These are phyloP conservation scores for Tokudaia muenninki DNA, from an alignment of 2,797 vertebrate genomes.

Conservation along the genomic window DNA sequence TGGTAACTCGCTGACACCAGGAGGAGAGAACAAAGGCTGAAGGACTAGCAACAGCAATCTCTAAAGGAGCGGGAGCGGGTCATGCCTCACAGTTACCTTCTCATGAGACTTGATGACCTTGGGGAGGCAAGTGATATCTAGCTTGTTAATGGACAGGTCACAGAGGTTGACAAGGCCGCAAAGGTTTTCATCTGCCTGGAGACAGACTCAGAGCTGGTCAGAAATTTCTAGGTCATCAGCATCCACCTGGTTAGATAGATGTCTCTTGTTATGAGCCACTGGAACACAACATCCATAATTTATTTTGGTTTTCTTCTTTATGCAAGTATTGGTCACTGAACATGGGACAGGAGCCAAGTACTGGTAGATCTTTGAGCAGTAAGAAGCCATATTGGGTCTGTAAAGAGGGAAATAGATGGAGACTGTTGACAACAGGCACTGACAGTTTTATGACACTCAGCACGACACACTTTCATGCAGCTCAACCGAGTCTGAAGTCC, in stretches of 20 bases:
- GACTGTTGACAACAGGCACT: not conserved
- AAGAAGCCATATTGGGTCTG: not conserved
- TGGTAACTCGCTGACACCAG: slow-evolving; percentile 94
- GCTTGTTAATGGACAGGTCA: not conserved
- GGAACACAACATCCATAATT: no score
- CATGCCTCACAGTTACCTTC: not conserved
- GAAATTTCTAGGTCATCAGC: not conserved
- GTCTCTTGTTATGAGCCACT: not conserved
- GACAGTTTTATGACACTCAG: not conserved
- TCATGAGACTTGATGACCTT: not conserved
- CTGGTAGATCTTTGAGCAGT: no score
- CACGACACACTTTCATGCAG: not conserved
- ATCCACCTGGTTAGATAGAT: not conserved
- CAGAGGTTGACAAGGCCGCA: not conserved
- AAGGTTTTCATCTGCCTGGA: not conserved
- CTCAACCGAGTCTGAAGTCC: slow-evolving; percentile 91
- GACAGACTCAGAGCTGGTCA: not conserved
- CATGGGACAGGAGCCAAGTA: no score
- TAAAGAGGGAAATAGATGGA: not conserved
- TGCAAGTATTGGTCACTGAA: no score
- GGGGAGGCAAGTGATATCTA: not conserved
- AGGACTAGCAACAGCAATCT: not conserved
- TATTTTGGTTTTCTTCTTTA: no score
- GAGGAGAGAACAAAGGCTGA: slow-evolving; percentile 91
- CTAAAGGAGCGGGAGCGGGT: no score